phyloP scores from a whole-genome alignment of 2,888 invertebrate species.

The Pachycephus smyrnensis region DNA sequence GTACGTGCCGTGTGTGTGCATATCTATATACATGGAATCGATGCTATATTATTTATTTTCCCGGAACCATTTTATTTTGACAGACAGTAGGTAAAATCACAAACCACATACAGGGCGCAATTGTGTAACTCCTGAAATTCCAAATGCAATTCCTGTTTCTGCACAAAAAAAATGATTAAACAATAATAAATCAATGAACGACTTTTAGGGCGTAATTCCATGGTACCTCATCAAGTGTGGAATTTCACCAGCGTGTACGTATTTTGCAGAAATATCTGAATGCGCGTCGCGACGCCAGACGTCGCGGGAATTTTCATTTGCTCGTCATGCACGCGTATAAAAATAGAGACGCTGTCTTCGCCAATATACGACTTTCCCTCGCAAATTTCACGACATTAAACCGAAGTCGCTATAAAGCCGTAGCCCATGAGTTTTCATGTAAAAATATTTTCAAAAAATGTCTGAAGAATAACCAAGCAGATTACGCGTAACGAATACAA shows the following conservation, averaged over 20 bases:
- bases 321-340: neutral
- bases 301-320: neutral
- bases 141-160: neutral
- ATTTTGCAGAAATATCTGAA: neutral
- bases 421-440: neutral
- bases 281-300: neutral
- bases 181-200: neutral
- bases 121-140: neutral
- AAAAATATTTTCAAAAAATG: neutral
- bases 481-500: neutral
- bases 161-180: neutral
- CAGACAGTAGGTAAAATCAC: too few relatives aligned
- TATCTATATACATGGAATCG: too few relatives aligned
- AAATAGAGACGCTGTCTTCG: neutral
- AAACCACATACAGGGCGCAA: too few relatives aligned
- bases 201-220: neutral
- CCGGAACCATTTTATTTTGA: too few relatives aligned
- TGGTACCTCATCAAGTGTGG: neutral
- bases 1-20: too few relatives aligned
- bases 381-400: neutral
- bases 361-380: neutral
- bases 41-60: neutral
- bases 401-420: neutral
- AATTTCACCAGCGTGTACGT: neutral
- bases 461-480: neutral